Conservation (phyloP, 2,113 vertebrate species). For the Podarcis muralis region DNA sequence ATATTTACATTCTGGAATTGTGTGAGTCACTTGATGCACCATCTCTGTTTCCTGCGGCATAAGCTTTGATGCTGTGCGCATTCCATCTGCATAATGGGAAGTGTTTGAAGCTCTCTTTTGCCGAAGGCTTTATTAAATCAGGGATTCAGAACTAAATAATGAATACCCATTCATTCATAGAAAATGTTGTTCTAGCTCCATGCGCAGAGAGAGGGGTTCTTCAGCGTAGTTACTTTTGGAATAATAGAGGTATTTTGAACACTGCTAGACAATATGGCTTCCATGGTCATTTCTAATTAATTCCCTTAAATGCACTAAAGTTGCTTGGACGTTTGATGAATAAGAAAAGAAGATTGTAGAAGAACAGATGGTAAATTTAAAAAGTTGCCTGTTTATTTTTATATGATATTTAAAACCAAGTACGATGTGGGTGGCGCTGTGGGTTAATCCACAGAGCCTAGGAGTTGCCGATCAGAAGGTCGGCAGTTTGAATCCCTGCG, state of each 20-base stretch:
- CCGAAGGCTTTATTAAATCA: constrained; percentile 54
- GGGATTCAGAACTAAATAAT: constrained; percentile 47
- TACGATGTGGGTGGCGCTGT: background rate
- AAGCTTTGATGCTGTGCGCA: constrained; percentile 31
- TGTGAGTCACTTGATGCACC: constrained; percentile 25
- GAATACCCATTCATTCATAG: constrained; percentile 46
- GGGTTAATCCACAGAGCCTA: no score
- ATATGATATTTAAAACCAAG: background rate
- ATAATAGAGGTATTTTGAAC: constrained; percentile 38
- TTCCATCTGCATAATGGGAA: constrained; percentile 38
- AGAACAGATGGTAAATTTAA: background rate
- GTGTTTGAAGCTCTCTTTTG: constrained; percentile 49
- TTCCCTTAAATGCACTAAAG: background rate
- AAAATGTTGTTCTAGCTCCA: constrained; percentile 29
- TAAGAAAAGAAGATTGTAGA: background rate
- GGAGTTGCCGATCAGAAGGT: no score
- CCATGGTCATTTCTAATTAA: constrained; percentile 2
- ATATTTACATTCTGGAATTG: constrained; percentile 30
- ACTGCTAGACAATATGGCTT: background rate
- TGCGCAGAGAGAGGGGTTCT: background rate
- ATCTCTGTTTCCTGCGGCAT: background rate
- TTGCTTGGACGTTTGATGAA: background rate
- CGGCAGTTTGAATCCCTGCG: no score
- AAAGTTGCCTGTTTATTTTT: background rate
- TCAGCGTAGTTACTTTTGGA: constrained; percentile 48